These are phyloP conservation scores for Tanytarsus gracilentus DNA, from an alignment of 2,888 invertebrate genomes.

Conservation along the genomic window DNA sequence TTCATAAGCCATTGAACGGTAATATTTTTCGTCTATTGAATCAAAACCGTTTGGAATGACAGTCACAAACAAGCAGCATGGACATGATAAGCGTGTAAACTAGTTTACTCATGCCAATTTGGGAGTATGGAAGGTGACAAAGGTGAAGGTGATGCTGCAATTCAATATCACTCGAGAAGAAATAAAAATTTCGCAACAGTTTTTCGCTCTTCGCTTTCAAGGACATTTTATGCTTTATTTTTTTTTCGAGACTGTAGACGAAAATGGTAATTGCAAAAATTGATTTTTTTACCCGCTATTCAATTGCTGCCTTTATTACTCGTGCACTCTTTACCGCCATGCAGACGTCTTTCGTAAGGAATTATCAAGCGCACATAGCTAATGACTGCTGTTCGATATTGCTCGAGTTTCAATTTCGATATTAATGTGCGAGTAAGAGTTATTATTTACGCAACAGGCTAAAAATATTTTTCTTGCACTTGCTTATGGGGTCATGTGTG, in stretches of 20 bases:
- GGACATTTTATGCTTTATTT: no score
- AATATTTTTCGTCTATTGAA: no score
- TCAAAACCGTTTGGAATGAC: no score
- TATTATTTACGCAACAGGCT: constrained; percentile 5
- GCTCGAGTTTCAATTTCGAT: not conserved
- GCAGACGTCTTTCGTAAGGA: constrained; percentile 2
- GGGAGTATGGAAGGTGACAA: not conserved
- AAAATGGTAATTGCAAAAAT: not conserved
- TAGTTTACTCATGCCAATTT: constrained; percentile 5
- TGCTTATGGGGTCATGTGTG: no score
- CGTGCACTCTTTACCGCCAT: no score
- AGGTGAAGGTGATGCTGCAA: constrained; percentile 1
- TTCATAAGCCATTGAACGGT: no score
- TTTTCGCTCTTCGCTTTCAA: not conserved
- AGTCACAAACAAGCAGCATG: not conserved
- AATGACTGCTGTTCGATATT: no score
- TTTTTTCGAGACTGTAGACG: not conserved
- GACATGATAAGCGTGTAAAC: constrained; percentile 3
- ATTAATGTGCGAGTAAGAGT: not conserved
- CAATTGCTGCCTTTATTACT: not conserved
- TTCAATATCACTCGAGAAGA: not conserved
- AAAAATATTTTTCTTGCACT: no score
- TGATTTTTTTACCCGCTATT: not conserved
- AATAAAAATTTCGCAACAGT: no score
- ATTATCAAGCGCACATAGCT: no score